Conservation (phyloP, 1,140 invertebrate species). For the Leptopilina boulardi region DNA sequence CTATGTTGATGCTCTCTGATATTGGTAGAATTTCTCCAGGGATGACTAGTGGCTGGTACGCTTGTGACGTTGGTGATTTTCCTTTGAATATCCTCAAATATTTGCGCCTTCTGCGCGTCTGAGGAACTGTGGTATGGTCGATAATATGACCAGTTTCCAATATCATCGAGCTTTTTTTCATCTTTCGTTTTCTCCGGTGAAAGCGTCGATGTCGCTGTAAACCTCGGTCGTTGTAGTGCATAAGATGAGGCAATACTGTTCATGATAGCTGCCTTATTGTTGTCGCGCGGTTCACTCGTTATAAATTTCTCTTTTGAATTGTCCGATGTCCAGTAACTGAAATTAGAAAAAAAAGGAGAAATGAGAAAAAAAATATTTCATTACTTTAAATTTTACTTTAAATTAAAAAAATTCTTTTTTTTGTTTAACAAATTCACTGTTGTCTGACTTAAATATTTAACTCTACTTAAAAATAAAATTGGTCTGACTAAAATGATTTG, state of each 20-base stretch:
- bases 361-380: too few species aligned
- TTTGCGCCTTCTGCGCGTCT: constrained; percentile 64
- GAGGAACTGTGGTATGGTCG: constrained; percentile 53
- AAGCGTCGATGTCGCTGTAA: constrained; percentile 58
- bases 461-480: too few species aligned
- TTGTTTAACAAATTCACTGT: too few species aligned
- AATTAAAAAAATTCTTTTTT: too few species aligned
- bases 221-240: constrained; percentile 72
- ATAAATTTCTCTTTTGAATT: constrained; percentile 54
- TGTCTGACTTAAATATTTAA: too few species aligned
- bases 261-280: constrained; percentile 84
- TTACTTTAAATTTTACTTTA: too few species aligned
- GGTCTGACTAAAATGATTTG: too few species aligned
- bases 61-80: constrained; percentile 64
- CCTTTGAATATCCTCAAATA: constrained; percentile 68
- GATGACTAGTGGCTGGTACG: constrained; percentile 41
- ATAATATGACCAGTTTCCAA: constrained; percentile 60
- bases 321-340: constrained; percentile 71
- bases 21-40: constrained; percentile 57
- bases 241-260: constrained; percentile 85
- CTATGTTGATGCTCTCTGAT: constrained; percentile 63
- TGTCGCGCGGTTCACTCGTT: constrained; percentile 72
- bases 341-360: constrained; percentile 1
- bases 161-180: constrained; percentile 42
- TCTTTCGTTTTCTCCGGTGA: constrained; percentile 43